Evolutionary conservation across 2,113 vertebrate genomes (phyloP).

Genomic region (Talpa occidentalis): DNA sequence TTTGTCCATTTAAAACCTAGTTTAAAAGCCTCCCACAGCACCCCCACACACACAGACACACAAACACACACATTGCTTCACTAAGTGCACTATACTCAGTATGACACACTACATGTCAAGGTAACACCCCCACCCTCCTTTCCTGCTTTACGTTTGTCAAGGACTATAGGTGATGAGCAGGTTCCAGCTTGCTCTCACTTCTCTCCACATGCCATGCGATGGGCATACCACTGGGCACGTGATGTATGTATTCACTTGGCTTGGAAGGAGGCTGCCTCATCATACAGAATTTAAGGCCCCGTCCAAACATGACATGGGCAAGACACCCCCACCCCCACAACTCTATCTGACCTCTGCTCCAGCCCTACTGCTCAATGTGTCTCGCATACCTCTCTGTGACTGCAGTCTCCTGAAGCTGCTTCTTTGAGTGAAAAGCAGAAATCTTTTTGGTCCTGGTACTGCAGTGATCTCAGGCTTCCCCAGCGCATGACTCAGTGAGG

Average conservation of each 20-base stretch:
- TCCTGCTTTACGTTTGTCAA: background rate
- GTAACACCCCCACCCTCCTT: background rate
- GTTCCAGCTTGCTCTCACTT: background rate
- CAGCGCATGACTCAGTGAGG: no score
- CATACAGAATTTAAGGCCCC: background rate
- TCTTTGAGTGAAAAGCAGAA: background rate
- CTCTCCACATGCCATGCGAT: accelerated
- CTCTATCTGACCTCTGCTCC: background rate
- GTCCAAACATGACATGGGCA: background rate
- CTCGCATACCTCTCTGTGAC: accelerated
- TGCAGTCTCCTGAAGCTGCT: background rate
- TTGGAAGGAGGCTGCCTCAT: background rate
- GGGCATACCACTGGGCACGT: background rate
- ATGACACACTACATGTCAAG: background rate
- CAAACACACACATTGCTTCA: background rate
- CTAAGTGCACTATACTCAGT: background rate
- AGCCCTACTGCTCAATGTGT: background rate
- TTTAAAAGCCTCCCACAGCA: background rate
- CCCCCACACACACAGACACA: no score
- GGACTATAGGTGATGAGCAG: background rate
- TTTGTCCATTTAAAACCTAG: background rate
- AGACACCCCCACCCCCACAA: no score
- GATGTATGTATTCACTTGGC: accelerated
- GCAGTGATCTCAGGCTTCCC: background rate
- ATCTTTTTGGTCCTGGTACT: background rate